Base-by-base conservation (phyloP, 2,113 vertebrate genomes). In the Steatornis caripensis region DNA sequence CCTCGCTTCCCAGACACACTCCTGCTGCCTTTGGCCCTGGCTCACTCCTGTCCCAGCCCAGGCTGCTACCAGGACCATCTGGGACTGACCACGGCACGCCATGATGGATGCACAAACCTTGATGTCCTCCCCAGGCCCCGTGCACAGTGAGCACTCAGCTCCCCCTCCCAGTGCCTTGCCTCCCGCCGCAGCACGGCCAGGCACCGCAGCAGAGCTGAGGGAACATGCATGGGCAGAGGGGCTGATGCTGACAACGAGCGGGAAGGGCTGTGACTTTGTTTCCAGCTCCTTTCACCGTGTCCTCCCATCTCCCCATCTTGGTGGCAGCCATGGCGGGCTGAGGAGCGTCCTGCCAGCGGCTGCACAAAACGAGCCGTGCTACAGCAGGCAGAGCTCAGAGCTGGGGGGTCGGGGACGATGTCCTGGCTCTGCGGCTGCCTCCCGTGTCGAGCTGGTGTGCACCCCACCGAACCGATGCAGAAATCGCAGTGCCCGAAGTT, bases 51-150 rank as follows among this genome's bases (percentile, higher is more conserved):
- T 10, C 27, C 27, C 32, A 34, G 77, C 54, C 48, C 65, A 17
- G n/a, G 9, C 18, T 19, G 21, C 64, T 51, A 6, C 37, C 6
- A 15, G 54, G 30, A 32, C 54, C 18, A 18, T 34, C 32, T 8
- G 9, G 90, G 34, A 39, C 24, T 0, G 0, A 11, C 8, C 39
- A 7, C 0, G 2, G 72, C 76, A 29, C 3, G 1, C 9, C 46
- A 26, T 3, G 1, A 15, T 0, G 3, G 68, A 24, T 2, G 2
- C 5, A 21, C 12, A 19, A 69, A 51, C 49, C 61, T 19, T 7
- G 3, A 0, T 0, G 6, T 34, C 58, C 62, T 43, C 27, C n/a
- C 12, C 0, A 2, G 20, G 41, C 54, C 30, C 51, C 2, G 0
- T 1, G 57, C 1, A 3, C 2, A 39, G 48, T 17, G 71, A 43